Evolutionary conservation across 1,140 invertebrate species (phyloP), one percentile per base, ranked within the genome.

Genomic region (Scaptomyza montana): DNA sequence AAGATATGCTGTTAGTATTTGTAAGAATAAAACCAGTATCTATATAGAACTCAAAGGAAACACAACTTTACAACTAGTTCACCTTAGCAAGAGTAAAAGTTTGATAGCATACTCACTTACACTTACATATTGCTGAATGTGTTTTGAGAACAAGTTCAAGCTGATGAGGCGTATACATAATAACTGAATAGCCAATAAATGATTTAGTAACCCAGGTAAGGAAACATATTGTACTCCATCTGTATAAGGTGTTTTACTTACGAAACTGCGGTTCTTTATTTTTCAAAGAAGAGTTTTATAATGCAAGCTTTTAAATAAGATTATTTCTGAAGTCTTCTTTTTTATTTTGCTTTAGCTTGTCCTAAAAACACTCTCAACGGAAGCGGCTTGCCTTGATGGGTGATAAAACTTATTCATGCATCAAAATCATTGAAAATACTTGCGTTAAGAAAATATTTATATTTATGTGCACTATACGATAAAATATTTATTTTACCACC

Each of bases 361-460:
- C 6, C 13, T n/a, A 12, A 8, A 30, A 12, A 3, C 10, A 7
- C 10, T 16, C 16, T 25, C 36, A 12, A 13, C 16, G 47, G 46
- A 64, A 87, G 81, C 65, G 66, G 84, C 76, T 87, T 89, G 77
- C 84, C 84, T 87, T 87, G 84, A 84, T 79, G 56, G 79, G 73
- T 77, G 84, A 89, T 89, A 87, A 87, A 89, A 89, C 80, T 80
- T 89, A 89, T 77, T 82, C 82, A 89, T 89, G 84, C 84, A 74
- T 79, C 68, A 62, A 70, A 59, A 71, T 66, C 47, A 51, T 61
- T 53, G 59, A 78, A 49, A 78, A 61, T 45, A 45, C 46, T 53
- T 50, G 59, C 8, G 33, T 60, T 39, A 28, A 30, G 16, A 36
- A 30, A 49, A 36, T 41, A 25, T 25, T 25, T 25, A 25, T 25